phyloP scores from a whole-genome alignment of 2,113 vertebrate species.

The Eolophus roseicapilla region DNA sequence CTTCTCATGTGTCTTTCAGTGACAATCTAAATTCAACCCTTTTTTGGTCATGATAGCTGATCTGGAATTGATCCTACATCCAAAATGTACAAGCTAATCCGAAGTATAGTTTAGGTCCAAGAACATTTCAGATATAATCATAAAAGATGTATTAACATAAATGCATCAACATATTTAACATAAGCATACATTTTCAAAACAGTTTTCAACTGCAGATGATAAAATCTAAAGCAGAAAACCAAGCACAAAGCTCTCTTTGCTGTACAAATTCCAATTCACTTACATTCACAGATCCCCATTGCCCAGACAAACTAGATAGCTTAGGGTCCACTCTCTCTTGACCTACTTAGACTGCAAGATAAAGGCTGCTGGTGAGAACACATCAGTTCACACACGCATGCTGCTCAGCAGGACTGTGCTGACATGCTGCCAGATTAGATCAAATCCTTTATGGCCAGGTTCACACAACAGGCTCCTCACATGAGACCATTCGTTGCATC shows the following conservation, averaged over 20 bases:
- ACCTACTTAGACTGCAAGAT: background rate
- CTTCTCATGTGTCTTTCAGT: background rate
- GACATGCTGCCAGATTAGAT: background rate
- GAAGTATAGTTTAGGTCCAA: background rate
- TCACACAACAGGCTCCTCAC: background rate
- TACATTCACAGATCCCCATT: background rate
- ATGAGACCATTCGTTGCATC: background rate
- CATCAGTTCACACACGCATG: accelerated
- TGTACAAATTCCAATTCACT: background rate
- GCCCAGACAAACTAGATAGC: background rate
- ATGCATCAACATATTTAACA: background rate
- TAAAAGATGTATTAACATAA: background rate
- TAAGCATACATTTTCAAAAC: background rate
- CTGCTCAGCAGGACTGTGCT: background rate
- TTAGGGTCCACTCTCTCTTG: background rate
- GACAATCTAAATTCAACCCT: background rate
- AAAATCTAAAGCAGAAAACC: background rate
- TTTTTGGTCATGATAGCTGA: background rate
- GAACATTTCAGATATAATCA: background rate
- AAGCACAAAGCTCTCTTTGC: background rate
- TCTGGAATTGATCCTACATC: background rate
- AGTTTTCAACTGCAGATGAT: background rate
- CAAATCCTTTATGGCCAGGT: background rate
- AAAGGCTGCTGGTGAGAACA: background rate
- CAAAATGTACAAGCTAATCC: background rate